Base-by-base conservation (phyloP, 64 coral and sea anemone species). In the Orbicella faveolata region DNA sequence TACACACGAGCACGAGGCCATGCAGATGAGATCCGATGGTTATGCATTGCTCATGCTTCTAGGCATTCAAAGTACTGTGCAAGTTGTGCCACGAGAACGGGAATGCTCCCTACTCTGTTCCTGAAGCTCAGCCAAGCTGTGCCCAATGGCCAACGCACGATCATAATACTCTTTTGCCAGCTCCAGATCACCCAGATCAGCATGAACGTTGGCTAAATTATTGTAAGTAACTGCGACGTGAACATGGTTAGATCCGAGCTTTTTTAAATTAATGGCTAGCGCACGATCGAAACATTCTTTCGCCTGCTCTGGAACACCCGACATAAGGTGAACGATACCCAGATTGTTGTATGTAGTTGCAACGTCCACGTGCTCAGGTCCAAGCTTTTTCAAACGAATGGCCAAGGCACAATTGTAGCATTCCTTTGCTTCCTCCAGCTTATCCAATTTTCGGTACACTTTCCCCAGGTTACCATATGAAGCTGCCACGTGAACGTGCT, bases 401-500 rank as follows among this genome's bases (percentile, higher is more conserved):
- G 81, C 34, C 34, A 84, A 61, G 21, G 81, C 81, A 37, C 33
- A 52, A 61, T 84, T 61, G 26, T 84, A 65, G 18, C 21, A 67
- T 2, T 20, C 64, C 23, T 67, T 67, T 23, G 64, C 81, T 64
- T 68, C 30, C 23, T 66, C 59, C 14, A 84, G 81, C 10, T 65
- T 41, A 64, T 52, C 81, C 57, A 33, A 66, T 14, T 15, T 14
- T 65, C 59, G 61, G 23, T 63, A 65, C 10, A 84, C 21, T 36
- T 18, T 1, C 19, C 59, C 57, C n/a, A 84, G 30, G 61, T 65
- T 84, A 18, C 81, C 66, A 39, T 65, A 84, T 66, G 59, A 30
- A 68, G 81, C 41, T 84, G 81, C 81, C 35, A 66, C 26, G 66
- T 84, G 61, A 84, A 84, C 54, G 21, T 84, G 81, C 11, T 35